Evolutionary conservation across 2,797 vertebrate species (phyloP).

Genomic region (Hoplostethus mediterraneus): DNA sequence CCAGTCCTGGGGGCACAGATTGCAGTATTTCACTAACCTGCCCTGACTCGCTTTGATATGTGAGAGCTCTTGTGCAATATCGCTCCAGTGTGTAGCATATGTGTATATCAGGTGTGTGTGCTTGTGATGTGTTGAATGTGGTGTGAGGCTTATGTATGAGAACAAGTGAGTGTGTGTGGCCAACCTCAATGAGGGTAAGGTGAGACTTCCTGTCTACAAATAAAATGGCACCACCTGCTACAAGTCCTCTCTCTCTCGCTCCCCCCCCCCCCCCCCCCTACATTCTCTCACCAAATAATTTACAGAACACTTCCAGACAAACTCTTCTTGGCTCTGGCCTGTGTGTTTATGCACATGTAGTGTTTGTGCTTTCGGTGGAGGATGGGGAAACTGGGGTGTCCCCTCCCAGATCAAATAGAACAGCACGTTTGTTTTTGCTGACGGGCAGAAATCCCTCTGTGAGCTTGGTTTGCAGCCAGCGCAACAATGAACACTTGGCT

Average conservation of each 20-base stretch:
- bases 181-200: conserved; percentile 22
- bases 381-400: conserved; percentile 3
- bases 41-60: conserved; percentile 43
- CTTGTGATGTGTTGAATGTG: conserved; percentile 24
- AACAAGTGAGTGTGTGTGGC: conserved; percentile 22
- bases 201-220: conserved; percentile 44
- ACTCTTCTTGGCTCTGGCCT: conserved; percentile 3
- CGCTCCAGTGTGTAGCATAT: conserved; percentile 16
- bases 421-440: conserved; percentile 67
- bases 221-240: not conserved
- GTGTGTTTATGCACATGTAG: not conserved
- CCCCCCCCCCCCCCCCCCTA: not conserved
- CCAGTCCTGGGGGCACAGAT: conserved; percentile 10
- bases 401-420: conserved; percentile 44
- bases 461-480: conserved; percentile 49
- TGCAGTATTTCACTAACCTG: conserved; percentile 36
- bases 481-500: conserved; percentile 65
- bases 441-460: conserved; percentile 53
- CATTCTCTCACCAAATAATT: not conserved
- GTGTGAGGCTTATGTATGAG: conserved; percentile 26
- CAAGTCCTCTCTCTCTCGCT: not conserved
- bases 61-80: conserved; percentile 15
- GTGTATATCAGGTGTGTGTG: not conserved
- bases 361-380: not conserved
- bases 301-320: conserved; percentile 7